phyloP scores from a whole-genome alignment of 2,113 vertebrate species.

The Tenebrosternarchus preto region DNA sequence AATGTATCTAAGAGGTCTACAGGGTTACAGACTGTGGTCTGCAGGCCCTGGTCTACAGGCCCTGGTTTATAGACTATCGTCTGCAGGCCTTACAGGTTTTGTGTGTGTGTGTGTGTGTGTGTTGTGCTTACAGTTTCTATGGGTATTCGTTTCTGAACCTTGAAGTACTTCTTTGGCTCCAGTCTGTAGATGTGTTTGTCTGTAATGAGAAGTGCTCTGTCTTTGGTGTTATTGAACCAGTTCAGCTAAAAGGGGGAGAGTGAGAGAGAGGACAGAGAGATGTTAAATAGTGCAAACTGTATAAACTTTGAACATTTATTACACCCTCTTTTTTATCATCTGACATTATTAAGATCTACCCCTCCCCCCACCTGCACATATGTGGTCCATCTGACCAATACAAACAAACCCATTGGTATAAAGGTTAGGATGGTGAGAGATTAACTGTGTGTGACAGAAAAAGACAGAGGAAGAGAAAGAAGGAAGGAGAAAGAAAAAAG shows the following conservation, averaged over 20 bases:
- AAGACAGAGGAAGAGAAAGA: conserved; percentile 6
- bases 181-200: conserved; percentile 88
- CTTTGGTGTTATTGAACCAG: conserved; percentile 83
- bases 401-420: not conserved
- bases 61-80: no score
- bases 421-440: not conserved
- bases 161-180: conserved; percentile 82
- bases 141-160: conserved; percentile 79
- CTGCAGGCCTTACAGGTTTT: no score
- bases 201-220: conserved; percentile 85
- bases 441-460: not conserved
- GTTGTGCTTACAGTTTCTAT: conserved; percentile 76
- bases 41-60: no score
- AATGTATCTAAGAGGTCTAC: no score
- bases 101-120: not conserved
- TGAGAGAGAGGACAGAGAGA: not conserved
- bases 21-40: not conserved
- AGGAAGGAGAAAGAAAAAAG: conserved; percentile 9
- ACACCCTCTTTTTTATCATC: not conserved
- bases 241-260: conserved; percentile 79
- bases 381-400: not conserved
- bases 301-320: not conserved
- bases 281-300: not conserved
- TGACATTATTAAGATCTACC: not conserved
- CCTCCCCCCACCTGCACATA: not conserved